phyloP scores from a whole-genome alignment of 2,888 invertebrate species.

The Zaprionus bogoriensis region DNA sequence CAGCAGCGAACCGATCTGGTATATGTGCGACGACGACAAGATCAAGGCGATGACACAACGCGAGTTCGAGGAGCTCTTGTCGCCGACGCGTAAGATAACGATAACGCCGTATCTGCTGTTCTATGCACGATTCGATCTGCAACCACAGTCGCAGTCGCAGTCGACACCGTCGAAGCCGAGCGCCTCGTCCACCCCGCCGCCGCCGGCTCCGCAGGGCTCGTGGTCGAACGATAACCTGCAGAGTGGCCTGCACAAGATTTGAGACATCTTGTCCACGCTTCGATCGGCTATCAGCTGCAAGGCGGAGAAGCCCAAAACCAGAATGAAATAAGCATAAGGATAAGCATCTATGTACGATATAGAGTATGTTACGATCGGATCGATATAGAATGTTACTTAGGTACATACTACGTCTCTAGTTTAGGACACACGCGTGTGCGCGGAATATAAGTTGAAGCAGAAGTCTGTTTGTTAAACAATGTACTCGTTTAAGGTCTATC shows the following conservation, averaged over 20 bases:
- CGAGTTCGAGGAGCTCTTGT: slow-evolving; percentile 91
- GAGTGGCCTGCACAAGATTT: slow-evolving; percentile 74
- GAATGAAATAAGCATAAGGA: slow-evolving; percentile 21
- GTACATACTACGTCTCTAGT: slow-evolving; percentile 54
- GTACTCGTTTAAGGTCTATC: slow-evolving; percentile 75
- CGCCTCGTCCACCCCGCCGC: slow-evolving; percentile 58
- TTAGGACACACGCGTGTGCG: slow-evolving; percentile 58
- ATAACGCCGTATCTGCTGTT: slow-evolving; percentile 94
- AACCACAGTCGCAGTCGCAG: slow-evolving; percentile 46
- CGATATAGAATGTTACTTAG: slow-evolving; percentile 21
- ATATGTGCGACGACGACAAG: slow-evolving; percentile 94
- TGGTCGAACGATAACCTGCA: slow-evolving; percentile 79
- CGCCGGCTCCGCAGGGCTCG: slow-evolving; percentile 64
- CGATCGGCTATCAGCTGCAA: slow-evolving; percentile 30
- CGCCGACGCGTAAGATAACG: slow-evolving; percentile 88
- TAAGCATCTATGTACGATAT: slow-evolving; percentile 14
- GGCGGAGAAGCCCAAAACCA: slow-evolving; percentile 16
- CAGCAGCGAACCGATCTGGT: slow-evolving; percentile 85
- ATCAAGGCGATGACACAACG: slow-evolving; percentile 90
- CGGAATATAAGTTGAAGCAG: slow-evolving; percentile 60
- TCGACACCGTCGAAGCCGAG: slow-evolving; percentile 51
- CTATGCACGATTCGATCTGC: slow-evolving; percentile 87
- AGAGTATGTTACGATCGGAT: slow-evolving; percentile 4
- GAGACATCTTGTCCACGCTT: slow-evolving; percentile 49
- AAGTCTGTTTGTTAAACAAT: slow-evolving; percentile 78